These are phyloP conservation scores for Hippolais icterina DNA, from an alignment of 2,113 vertebrate genomes.

Conservation along the genomic window DNA sequence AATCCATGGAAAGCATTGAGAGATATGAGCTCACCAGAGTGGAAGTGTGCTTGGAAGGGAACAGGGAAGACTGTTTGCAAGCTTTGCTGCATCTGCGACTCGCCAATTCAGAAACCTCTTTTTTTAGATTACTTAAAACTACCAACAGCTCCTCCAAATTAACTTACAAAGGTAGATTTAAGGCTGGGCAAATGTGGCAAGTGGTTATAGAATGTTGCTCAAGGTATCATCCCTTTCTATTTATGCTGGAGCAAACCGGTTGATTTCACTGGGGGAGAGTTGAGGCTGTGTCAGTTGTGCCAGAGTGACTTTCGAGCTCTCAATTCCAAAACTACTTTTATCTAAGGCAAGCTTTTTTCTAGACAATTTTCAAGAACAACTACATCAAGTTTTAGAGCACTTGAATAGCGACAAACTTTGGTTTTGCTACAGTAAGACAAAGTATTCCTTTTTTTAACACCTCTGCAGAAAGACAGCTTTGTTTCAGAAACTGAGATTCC, in stretches of 20 bases:
- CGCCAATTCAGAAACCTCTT: neutral
- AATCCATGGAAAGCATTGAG: neutral
- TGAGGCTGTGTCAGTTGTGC: neutral
- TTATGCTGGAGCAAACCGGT: neutral
- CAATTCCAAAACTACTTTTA: neutral
- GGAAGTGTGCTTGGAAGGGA: neutral
- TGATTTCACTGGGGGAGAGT: neutral
- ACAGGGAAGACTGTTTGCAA: neutral
- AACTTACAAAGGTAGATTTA: neutral
- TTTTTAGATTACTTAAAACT: neutral
- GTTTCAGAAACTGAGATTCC: neutral
- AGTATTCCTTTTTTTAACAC: neutral
- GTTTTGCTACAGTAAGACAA: neutral
- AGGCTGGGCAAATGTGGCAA: neutral
- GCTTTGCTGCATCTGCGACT: neutral
- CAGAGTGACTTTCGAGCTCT: neutral
- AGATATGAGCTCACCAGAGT: neutral
- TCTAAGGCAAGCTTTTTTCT: neutral
- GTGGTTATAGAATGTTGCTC: neutral
- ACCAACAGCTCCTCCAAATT: neutral
- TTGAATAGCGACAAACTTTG: neutral
- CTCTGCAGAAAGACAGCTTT: neutral
- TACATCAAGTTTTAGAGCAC: neutral
- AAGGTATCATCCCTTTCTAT: neutral
- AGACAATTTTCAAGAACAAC: neutral